Base-by-base conservation (phyloP, 2,113 vertebrate genomes). In the Lates calcarifer region DNA sequence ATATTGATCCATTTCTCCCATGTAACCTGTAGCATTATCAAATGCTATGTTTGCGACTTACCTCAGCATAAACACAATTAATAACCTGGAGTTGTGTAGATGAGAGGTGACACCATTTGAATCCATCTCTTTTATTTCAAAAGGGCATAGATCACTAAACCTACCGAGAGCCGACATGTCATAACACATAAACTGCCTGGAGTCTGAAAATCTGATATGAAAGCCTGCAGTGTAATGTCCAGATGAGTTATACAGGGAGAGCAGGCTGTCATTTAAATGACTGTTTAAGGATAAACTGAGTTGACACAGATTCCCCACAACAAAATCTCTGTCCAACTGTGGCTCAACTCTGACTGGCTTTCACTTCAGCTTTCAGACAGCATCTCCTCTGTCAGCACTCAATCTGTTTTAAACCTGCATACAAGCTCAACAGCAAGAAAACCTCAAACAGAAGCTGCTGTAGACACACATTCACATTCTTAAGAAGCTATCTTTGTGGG, bases 191-290 rank as follows among this genome's bases (percentile, higher is more conserved):
- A 68, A 78, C 57, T 1, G 26, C 49, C 51, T 33, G 26, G 13
- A 57, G 17, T 58, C 4, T 73, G 26, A 56, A 47, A 14, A 57
- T 67, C 39, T 17, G 2, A 68, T 37, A 49, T 62, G 24, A 68
- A 67, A 62, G 37, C 69, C 69, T 68, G 31, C 69, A 68, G 67
- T 41, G 37, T 68, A 68, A 84, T 20, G 14, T 43, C 74, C 60
- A 41, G 55, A 83, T 71, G 55, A 68, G 85, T 83, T 77, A 51
- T 24, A 83, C 80, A 55, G 49, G 81, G 60, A 82, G 55, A 62
- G 41, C 85, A 62, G 33, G 61, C 56, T 62, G 71, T 76, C 72
- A 80, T 11, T 80, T 72, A 62, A 31, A 57, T 26, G 15, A 49
- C 0, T 47, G 51, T 41, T 77, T 1, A 5, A 43, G 68, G n/a